Evolutionary conservation across 2,113 vertebrate genomes (phyloP).

Genomic region (Cyprinodon brontotheroides): DNA sequence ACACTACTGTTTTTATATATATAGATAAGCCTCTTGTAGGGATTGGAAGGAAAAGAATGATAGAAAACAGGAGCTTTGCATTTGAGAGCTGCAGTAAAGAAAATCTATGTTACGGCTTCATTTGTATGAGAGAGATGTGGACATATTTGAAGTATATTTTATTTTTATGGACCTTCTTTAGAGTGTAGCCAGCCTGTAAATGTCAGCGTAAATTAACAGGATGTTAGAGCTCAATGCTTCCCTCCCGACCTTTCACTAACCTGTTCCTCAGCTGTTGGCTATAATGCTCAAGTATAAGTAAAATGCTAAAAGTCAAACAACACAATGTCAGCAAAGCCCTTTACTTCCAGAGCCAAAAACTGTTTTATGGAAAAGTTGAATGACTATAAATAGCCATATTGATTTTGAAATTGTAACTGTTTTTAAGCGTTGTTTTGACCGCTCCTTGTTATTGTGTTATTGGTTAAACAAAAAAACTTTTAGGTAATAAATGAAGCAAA

Average conservation of each 20-base stretch:
- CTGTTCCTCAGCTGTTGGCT: not conserved
- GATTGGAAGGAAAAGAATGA: not conserved
- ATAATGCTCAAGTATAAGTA: not conserved
- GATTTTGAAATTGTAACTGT: no score
- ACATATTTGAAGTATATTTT: not conserved
- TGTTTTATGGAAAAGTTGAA: not conserved
- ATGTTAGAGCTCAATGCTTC: not conserved
- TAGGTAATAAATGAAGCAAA: not conserved
- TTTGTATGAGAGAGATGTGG: not conserved
- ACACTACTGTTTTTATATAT: not conserved
- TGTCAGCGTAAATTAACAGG: slow-evolving; percentile 19
- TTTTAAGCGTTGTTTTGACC: not conserved
- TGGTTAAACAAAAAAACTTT: not conserved
- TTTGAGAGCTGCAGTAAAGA: not conserved
- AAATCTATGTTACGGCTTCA: not conserved
- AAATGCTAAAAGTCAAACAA: slow-evolving; percentile 1
- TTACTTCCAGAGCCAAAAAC: not conserved
- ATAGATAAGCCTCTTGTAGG: not conserved
- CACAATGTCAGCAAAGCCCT: not conserved
- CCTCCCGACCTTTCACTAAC: slow-evolving; percentile 20
- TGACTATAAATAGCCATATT: not conserved
- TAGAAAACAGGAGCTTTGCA: not conserved
- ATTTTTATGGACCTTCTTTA: not conserved
- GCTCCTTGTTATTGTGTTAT: not conserved
- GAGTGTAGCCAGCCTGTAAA: slow-evolving; percentile 20